Evolutionary conservation across 2,888 invertebrate species (phyloP).

Genomic region (Oegoconia quadripuncta): DNA sequence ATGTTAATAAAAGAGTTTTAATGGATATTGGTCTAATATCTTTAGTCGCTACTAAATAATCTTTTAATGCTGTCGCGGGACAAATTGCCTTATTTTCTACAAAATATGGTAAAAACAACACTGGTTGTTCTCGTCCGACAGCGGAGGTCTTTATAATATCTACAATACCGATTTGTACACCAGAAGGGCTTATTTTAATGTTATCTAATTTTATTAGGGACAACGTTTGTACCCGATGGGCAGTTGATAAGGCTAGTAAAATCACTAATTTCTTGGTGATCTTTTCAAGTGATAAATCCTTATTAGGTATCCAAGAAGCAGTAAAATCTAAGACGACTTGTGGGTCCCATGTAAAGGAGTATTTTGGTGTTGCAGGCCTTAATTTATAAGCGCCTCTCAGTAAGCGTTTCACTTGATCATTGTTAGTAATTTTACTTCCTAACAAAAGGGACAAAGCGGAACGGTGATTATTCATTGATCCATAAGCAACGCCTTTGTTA

Average conservation of each 20-base stretch:
- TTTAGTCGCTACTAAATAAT: background rate
- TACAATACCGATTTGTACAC: background rate
- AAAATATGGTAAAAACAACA: background rate
- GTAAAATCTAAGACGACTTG: background rate
- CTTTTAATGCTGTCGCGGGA: background rate
- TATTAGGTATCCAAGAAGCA: background rate
- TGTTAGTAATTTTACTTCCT: background rate
- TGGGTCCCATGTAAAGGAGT: background rate
- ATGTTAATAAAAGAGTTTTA: background rate
- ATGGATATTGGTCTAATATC: background rate
- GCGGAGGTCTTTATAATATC: background rate
- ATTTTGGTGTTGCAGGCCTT: background rate
- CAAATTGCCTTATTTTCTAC: background rate
- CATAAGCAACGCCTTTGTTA: background rate
- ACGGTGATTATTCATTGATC: background rate
- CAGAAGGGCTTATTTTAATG: background rate
- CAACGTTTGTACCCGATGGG: background rate
- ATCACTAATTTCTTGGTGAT: too few relatives aligned
- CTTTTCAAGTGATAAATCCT: background rate
- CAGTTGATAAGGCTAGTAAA: conserved; percentile 19
- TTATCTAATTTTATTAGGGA: background rate
- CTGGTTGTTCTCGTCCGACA: background rate
- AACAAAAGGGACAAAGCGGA: background rate
- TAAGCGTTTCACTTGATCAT: background rate
- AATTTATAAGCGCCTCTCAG: background rate